Evolutionary conservation across 2,797 vertebrate species (phyloP), one percentile per base, ranked within the genome.

Genomic region (Aphelocoma californica): DNA sequence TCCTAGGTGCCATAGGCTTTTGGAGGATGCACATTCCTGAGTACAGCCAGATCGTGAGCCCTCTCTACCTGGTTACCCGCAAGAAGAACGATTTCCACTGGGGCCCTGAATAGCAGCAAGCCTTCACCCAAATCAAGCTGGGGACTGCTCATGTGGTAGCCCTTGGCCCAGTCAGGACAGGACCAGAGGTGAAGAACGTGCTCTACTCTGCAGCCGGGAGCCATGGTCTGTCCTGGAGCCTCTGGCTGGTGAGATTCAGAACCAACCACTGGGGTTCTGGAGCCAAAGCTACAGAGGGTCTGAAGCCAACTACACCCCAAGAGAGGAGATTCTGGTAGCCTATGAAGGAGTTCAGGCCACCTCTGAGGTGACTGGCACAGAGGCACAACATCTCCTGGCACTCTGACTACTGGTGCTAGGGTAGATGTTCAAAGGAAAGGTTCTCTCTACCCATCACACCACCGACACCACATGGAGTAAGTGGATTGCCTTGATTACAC

Each of bases 91-190:
- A 44, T 56, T 44, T 56, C 18, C 18, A 9, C 10, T 44, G 18
- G 40, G 5, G 32, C 40, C 40, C 40, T 34, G 40, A 34, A 44
- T 25, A 28, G 25, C 40, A 56, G 1, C 32, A 34, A 44, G 40
- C 70, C 31, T 56, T 72, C 2, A 2, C 7, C 18, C 10, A 34
- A 40, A 72, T 56, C 53, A 44, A n/a, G 23, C 40, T 21, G 70
- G 6, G 1, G 3, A 45, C 1, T 4, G 14, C 25, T 45, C 40
- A 34, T 56, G 70, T 0, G 0, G 25, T 56, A 17, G 53, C 53
- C 8, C 25, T 72, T 13, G 40, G 14, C 18, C 10, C 32, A 56
- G 40, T 44, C 25, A 44, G 53, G 32, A 56, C 10, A 5, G 51
- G 32, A 56, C 40, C 51, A 44, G 51, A 44, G 7, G 53, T 45